Evolutionary conservation across 2,888 invertebrate genomes (phyloP), one percentile per base, ranked within the genome.

Genomic region (Pristionchus japonicus): DNA sequence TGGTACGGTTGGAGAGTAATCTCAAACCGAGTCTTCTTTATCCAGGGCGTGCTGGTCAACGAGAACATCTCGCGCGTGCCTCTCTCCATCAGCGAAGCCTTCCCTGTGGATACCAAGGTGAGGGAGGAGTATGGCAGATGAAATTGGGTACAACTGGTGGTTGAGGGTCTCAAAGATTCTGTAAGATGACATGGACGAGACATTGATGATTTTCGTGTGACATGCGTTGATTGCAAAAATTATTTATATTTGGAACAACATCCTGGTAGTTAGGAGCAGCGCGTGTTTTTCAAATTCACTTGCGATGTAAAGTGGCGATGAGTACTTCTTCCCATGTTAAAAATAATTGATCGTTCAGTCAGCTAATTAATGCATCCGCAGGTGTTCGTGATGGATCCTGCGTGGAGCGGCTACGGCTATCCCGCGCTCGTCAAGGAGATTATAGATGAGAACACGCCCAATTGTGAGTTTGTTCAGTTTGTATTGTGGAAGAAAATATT

Each of bases 311-410:
- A n/a, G n/a, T n/a, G n/a, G n/a, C n/a, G n/a, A n/a, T n/a, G n/a
- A n/a, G n/a, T n/a, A n/a, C n/a, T n/a, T n/a, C n/a, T n/a, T n/a
- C n/a, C n/a, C n/a, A n/a, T n/a, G n/a, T n/a, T n/a, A n/a, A n/a
- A n/a, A n/a, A n/a, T n/a, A n/a, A n/a, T n/a, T n/a, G 11, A 43
- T 43, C 6, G 43, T 43, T 43, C 43, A 43, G 11, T 43, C 43
- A 43, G n/a, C n/a, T n/a, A n/a, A n/a, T n/a, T n/a, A n/a, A n/a
- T n/a, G n/a, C n/a, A n/a, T 67, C 31, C 4, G 47, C 61, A 88
- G 87, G 90, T 89, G 23, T 92, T 91, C 88, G 70, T 91, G 11
- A 90, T 89, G 52, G 88, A 89, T 43, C 89, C 89, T 3, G 87
- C 34, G n/a, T 85, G 87, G 20, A 40, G 27, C 1, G 89, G 90